Percentiles rank a stretch among this genome's conserved stretches.
These are phyloP conservation scores for Enteromius radiatus DNA, from an alignment of 2,797 vertebrate genomes.

Conservation along the genomic window DNA sequence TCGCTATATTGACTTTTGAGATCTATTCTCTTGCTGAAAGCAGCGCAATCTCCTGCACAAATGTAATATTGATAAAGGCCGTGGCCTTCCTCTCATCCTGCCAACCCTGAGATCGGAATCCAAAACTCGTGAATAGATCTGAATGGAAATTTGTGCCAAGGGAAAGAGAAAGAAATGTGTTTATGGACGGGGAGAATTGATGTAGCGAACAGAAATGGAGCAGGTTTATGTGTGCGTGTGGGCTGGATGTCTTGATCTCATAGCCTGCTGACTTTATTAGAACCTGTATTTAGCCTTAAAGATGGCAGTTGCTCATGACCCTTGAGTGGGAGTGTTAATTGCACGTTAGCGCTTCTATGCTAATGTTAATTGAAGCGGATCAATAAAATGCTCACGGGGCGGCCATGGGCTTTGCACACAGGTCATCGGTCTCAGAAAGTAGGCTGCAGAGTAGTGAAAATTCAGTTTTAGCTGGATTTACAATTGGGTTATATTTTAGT, in stretches of 20 bases:
- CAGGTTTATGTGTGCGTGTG: conserved; percentile 12
- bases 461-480: neutral
- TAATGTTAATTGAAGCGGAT: conserved; percentile 37
- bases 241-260: conserved; percentile 32
- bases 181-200: conserved; percentile 22
- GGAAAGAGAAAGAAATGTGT: conserved; percentile 24
- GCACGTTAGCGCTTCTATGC: conserved; percentile 20
- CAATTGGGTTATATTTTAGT: too few species aligned
- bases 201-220: conserved; percentile 20
- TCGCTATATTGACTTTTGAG: conserved; percentile 64
- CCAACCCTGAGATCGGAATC: conserved; percentile 30
- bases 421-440: conserved; percentile 11
- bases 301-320: conserved; percentile 31
- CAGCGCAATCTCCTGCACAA: conserved; percentile 57
- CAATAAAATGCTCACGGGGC: neutral
- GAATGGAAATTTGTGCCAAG: conserved; percentile 9
- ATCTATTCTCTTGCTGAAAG: conserved; percentile 65
- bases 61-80: conserved; percentile 71
- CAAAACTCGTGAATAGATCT: conserved; percentile 42
- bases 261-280: conserved; percentile 36
- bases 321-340: conserved; percentile 22
- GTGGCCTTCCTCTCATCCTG: conserved; percentile 45
- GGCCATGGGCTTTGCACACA: conserved; percentile 9
- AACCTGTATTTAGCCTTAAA: conserved; percentile 22
- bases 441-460: neutral